phyloP scores from a whole-genome alignment of 2,888 invertebrate genomes.

The Epiperipatus broadwayi region DNA sequence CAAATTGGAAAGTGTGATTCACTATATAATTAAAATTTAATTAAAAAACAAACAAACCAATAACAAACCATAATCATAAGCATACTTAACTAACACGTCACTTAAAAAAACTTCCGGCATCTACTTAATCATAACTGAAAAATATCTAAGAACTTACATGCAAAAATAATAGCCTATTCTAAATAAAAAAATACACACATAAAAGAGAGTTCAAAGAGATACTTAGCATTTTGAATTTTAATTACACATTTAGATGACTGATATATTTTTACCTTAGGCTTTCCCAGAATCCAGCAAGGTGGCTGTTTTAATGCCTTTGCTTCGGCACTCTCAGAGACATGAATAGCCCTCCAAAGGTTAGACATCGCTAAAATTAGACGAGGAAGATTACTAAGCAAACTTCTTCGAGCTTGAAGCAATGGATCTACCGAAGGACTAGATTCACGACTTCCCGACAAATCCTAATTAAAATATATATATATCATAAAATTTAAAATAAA shows the following conservation, averaged over 20 bases:
- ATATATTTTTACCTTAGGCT: slow-evolving; percentile 36
- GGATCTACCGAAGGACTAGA: slow-evolving; percentile 26
- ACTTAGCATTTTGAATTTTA: no score
- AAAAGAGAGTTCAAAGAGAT: no score
- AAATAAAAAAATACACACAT: no score
- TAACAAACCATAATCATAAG: no score
- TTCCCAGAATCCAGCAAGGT: slow-evolving; percentile 26
- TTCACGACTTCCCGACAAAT: slow-evolving; percentile 16
- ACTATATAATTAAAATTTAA: no score
- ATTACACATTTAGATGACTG: not conserved
- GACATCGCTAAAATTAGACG: slow-evolving; percentile 58
- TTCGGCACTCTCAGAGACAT: slow-evolving; percentile 23
- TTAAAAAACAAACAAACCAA: no score
- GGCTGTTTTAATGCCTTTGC: slow-evolving; percentile 21
- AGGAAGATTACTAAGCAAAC: slow-evolving; percentile 56
- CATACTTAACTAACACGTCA: no score
- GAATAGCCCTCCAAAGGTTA: slow-evolving; percentile 53
- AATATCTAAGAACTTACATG: no score
- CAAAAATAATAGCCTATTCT: no score
- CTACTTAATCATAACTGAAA: no score
- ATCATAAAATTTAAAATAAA: not conserved
- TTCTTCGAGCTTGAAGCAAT: slow-evolving; percentile 42
- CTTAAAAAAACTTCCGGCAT: no score
- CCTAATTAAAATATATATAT: slow-evolving; percentile 11
- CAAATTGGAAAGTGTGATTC: no score